Conservation (phyloP, 1,140 invertebrate species). For the Euura saliciscinereae region DNA sequence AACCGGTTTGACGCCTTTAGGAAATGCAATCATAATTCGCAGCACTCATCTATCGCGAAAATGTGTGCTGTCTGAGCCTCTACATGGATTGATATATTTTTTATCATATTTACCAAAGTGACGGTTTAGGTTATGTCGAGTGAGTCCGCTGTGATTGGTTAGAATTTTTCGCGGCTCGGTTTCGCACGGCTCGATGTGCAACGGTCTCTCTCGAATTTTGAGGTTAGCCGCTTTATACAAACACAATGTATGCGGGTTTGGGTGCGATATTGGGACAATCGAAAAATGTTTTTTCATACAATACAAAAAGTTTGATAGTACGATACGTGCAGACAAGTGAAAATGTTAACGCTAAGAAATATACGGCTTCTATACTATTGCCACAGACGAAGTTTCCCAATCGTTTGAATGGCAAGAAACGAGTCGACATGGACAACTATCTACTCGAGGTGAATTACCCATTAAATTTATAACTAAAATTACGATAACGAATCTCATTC, state of each 20-base stretch:
- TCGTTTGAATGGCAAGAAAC: constrained; percentile 63
- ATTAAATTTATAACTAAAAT: no score
- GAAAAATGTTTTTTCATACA: constrained; percentile 5
- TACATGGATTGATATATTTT: no score
- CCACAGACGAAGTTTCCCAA: constrained; percentile 73
- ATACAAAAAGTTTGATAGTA: not conserved
- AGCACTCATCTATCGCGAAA: no score
- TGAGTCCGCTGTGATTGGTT: not conserved
- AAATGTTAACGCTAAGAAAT: constrained; percentile 40
- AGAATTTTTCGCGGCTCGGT: not conserved
- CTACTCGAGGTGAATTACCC: constrained; percentile 59
- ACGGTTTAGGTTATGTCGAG: no score
- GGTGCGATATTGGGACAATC: not conserved
- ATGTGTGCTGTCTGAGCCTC: no score
- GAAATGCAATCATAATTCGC: no score
- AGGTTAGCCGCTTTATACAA: not conserved
- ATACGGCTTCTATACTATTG: constrained; percentile 66
- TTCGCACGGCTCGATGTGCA: not conserved
- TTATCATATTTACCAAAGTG: no score
- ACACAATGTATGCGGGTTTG: not conserved
- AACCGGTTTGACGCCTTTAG: no score
- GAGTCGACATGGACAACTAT: constrained; percentile 65
- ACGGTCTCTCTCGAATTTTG: not conserved
- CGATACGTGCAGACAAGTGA: constrained; percentile 12
- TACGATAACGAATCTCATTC: not conserved